Percentiles rank a stretch among this genome's conserved stretches.
phyloP scores from a whole-genome alignment of 2,888 invertebrate species.

The Incurvaria masculella region DNA sequence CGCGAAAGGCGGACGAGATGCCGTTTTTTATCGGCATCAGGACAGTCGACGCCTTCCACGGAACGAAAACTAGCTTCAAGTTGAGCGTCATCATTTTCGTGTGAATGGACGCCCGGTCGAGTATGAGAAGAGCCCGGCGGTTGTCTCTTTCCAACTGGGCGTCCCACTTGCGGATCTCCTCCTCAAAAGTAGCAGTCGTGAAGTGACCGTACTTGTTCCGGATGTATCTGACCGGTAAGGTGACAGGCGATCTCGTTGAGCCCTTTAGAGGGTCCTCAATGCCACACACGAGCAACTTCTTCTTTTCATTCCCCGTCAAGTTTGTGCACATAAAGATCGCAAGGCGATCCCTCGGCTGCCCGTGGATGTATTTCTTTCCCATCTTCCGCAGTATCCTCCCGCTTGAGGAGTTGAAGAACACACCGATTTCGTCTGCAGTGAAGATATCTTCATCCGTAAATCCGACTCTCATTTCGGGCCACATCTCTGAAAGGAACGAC shows the following conservation, averaged over 20 bases:
- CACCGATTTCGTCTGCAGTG: conserved; percentile 27
- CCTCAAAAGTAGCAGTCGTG: conserved; percentile 28
- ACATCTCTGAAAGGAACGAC: conserved; percentile 28
- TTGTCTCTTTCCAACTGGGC: conserved; percentile 20
- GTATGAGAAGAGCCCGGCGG: conserved; percentile 22
- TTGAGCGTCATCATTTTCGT: conserved; percentile 26
- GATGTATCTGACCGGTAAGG: conserved; percentile 26
- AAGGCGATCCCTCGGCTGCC: conserved; percentile 24
- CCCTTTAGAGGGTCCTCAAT: conserved; percentile 25
- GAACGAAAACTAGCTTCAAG: conserved; percentile 27
- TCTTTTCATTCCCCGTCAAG: conserved; percentile 26
- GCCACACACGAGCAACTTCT: conserved; percentile 26
- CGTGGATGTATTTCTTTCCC: conserved; percentile 28
- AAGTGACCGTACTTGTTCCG: conserved; percentile 26
- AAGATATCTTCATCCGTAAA: conserved; percentile 27
- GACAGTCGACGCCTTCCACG: conserved; percentile 27
- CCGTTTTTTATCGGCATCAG: conserved; percentile 28
- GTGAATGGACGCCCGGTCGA: conserved; percentile 29
- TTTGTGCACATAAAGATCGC: conserved; percentile 27
- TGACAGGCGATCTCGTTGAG: conserved; percentile 23
- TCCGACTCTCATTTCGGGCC: conserved; percentile 24
- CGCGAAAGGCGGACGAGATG: conserved; percentile 22
- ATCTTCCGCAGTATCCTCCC: conserved; percentile 26
- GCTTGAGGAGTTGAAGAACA: conserved; percentile 28
- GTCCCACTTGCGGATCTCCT: conserved; percentile 28